phyloP scores from a whole-genome alignment of 2,113 vertebrate genomes.

The Lampris incognitus region DNA sequence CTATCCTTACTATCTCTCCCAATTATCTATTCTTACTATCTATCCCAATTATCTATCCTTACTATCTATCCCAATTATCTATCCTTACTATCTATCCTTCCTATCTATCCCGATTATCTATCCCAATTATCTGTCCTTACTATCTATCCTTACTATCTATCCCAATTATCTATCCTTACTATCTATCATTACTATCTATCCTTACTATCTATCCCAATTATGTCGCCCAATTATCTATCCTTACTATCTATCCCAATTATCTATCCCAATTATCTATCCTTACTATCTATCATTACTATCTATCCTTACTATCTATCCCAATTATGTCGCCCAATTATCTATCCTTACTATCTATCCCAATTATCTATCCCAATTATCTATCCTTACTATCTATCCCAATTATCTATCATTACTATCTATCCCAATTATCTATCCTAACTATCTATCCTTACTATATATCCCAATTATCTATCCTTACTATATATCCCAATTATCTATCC shows the following conservation, averaged over 20 bases:
- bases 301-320: neutral
- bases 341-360: too few species aligned
- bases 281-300: too few species aligned
- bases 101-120: too few species aligned
- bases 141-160: too few species aligned
- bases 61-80: slow-evolving; percentile 36
- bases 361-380: neutral
- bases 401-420: too few species aligned
- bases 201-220: neutral
- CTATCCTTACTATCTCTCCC: neutral
- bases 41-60: neutral
- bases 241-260: neutral
- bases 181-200: neutral
- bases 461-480: neutral
- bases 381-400: neutral
- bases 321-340: too few species aligned
- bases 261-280: slow-evolving; percentile 46
- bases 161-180: too few species aligned
- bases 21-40: slow-evolving; percentile 38
- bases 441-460: too few species aligned
- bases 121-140: too few species aligned
- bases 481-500: slow-evolving; percentile 46
- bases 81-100: slow-evolving; percentile 25
- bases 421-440: slow-evolving; percentile 40
- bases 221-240: slow-evolving; percentile 38